A percentile compares a stretch with the other conserved stretches of the same genome.
Evolutionary conservation across 2,113 vertebrate genomes (phyloP).

Genomic region (Gasterosteus nipponicus): DNA sequence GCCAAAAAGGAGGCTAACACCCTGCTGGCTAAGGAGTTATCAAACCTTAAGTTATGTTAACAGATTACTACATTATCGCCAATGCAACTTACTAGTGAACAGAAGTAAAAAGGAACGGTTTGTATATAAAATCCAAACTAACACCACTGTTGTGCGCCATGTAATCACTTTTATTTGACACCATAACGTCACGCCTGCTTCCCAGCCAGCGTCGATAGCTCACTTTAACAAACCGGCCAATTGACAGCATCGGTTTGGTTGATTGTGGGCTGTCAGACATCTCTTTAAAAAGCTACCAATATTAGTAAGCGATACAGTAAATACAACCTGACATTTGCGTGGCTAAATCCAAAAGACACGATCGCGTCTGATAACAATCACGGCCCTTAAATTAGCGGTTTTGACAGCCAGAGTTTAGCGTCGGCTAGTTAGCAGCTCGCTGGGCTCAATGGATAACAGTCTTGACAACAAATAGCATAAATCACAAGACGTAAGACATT

Average conservation of each 20-base stretch:
- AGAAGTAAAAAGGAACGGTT: background rate
- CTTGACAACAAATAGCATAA: slow-evolving; percentile 33
- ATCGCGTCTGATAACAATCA: background rate
- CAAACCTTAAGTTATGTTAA: background rate
- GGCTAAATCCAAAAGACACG: background rate
- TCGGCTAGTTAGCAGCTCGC: slow-evolving; percentile 41
- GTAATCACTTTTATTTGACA: slow-evolving; percentile 14
- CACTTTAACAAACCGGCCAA: slow-evolving; percentile 44
- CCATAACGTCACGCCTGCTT: background rate
- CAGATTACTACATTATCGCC: background rate
- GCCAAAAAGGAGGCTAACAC: slow-evolving; percentile 23
- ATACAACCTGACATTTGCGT: background rate
- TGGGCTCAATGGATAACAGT: slow-evolving; percentile 13
- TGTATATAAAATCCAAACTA: slow-evolving; percentile 10
- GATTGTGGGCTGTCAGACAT: background rate
- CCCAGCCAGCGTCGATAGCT: slow-evolving; percentile 3
- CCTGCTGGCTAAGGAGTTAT: slow-evolving; percentile 1
- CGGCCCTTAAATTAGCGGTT: slow-evolving; percentile 36
- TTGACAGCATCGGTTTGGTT: slow-evolving; percentile 15
- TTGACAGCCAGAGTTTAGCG: slow-evolving; percentile 50
- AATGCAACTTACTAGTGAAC: background rate
- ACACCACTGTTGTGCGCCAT: background rate
- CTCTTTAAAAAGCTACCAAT: background rate
- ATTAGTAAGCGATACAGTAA: background rate
- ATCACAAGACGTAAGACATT: background rate